Conservation (phyloP, 1,140 invertebrate genomes). For the Bombus huntii region DNA sequence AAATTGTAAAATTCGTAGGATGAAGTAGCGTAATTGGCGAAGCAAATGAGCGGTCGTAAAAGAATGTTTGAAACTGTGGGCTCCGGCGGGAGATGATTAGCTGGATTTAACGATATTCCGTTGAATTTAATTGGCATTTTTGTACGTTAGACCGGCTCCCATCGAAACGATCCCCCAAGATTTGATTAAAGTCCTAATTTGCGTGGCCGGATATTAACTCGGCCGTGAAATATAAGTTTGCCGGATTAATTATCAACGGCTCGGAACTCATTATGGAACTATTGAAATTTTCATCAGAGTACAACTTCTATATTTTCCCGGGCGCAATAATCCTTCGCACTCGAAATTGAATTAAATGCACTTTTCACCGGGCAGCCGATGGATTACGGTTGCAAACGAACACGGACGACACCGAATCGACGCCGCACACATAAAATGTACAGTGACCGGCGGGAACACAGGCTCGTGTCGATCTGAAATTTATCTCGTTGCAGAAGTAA, state of each 20-base stretch:
- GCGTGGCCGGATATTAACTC: constrained; percentile 62
- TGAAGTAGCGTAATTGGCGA: background rate
- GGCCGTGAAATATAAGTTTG: constrained; percentile 64
- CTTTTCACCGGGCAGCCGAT: background rate
- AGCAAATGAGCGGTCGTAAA: background rate
- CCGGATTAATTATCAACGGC: constrained; percentile 64
- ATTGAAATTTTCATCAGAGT: constrained; percentile 63
- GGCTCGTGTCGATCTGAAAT: background rate
- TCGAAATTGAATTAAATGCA: constrained; percentile 53
- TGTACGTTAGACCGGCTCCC: constrained; percentile 21
- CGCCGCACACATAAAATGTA: background rate
- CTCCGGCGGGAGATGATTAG: constrained; percentile 33
- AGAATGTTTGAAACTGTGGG: constrained; percentile 16
- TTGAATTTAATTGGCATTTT: constrained; percentile 59
- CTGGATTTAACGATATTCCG: constrained; percentile 47
- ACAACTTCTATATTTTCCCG: constrained; percentile 60
- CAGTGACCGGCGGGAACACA: background rate
- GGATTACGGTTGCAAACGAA: constrained; percentile 12
- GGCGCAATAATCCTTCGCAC: constrained; percentile 41
- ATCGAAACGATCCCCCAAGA: constrained; percentile 52
- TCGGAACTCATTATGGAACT: constrained; percentile 60
- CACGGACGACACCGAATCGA: background rate
- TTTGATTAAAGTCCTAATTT: constrained; percentile 68
- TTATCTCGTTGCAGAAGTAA: background rate
- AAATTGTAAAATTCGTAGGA: constrained; percentile 8